Conservation (phyloP, 2,113 vertebrate genomes). For the Chaetodon auriga region DNA sequence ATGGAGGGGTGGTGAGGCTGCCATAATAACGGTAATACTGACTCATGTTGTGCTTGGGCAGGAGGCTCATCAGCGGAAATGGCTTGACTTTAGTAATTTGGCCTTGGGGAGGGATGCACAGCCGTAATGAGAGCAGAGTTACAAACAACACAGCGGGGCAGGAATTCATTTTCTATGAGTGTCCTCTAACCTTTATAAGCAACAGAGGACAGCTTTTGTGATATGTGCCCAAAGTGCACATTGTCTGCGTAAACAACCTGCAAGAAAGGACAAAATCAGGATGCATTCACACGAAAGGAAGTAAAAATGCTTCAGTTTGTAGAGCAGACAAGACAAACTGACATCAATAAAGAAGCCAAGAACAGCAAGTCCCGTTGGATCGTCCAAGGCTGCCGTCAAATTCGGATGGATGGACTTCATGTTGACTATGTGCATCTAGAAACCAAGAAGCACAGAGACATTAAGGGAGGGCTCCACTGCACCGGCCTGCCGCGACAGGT, state of each 20-base stretch:
- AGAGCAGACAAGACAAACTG: conserved; percentile 44
- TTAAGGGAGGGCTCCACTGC: conserved; percentile 27
- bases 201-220: conserved; percentile 82
- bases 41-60: conserved; percentile 80
- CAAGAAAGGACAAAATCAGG: neutral
- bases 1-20: conserved; percentile 90
- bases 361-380: conserved; percentile 86
- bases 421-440: conserved; percentile 90
- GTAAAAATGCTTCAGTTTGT: accelerated
- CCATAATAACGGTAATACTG: conserved; percentile 89
- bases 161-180: neutral
- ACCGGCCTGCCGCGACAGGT: neutral
- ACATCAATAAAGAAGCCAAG: conserved; percentile 88
- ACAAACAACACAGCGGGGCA: neutral
- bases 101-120: conserved; percentile 64
- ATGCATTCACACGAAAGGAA: neutral
- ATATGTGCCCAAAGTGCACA: conserved; percentile 85
- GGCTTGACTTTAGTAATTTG: conserved; percentile 83
- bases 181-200: conserved; percentile 81
- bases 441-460: neutral
- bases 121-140: neutral
- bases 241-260: conserved; percentile 84
- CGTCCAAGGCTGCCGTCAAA: conserved; percentile 78
- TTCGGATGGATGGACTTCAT: conserved; percentile 85
- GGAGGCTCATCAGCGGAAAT: conserved; percentile 86